phyloP scores from a whole-genome alignment of 2,888 invertebrate species.

The Aleiodes testaceus region DNA sequence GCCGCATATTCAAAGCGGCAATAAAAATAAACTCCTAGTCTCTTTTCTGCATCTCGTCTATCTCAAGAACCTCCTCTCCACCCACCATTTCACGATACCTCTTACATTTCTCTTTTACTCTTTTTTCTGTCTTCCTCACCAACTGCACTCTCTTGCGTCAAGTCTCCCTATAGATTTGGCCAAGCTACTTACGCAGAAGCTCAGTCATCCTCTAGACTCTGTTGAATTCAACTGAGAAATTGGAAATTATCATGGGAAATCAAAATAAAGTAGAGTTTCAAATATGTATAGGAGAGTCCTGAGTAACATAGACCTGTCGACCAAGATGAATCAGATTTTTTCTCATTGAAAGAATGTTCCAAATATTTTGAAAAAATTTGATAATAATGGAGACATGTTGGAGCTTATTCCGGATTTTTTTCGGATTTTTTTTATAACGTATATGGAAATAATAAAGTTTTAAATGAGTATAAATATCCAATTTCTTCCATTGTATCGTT shows the following conservation, averaged over 20 bases:
- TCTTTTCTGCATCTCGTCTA: conserved; percentile 28
- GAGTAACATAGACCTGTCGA: no score
- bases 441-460: no score
- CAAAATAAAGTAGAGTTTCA: conserved; percentile 8
- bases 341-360: no score
- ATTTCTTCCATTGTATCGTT: no score
- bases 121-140: not conserved
- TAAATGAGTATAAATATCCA: no score
- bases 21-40: conserved; percentile 49
- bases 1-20: conserved; percentile 52
- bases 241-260: conserved; percentile 23
- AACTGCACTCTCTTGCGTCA: conserved; percentile 32
- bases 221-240: conserved; percentile 19
- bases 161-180: conserved; percentile 24
- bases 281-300: not conserved
- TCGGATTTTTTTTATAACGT: no score
- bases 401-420: no score
- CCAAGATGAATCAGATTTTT: no score
- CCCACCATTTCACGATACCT: conserved; percentile 31
- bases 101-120: not conserved
- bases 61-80: conserved; percentile 52
- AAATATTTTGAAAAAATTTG: no score
- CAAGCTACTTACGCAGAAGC: conserved; percentile 27
- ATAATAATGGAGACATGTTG: no score
- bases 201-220: conserved; percentile 10